Conservation (phyloP, 2,113 vertebrate genomes). For the Corythaixoides concolor region DNA sequence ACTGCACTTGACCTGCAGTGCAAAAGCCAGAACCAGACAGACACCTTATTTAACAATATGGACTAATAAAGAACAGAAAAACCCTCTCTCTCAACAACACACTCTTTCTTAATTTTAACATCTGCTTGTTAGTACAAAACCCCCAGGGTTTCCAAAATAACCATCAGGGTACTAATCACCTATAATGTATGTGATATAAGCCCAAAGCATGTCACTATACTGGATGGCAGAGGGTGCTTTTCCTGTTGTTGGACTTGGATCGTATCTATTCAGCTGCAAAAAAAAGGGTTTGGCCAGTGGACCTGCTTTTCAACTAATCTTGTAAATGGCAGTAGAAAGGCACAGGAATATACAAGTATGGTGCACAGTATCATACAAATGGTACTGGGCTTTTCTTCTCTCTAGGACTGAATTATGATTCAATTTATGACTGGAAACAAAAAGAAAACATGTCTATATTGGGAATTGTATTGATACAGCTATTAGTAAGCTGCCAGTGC, state of each 20-base stretch:
- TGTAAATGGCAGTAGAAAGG: neutral
- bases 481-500: neutral
- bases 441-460: neutral
- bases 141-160: neutral
- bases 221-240: neutral
- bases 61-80: neutral
- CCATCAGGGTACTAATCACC: neutral
- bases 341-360: neutral
- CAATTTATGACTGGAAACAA: conserved; percentile 1
- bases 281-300: neutral
- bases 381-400: neutral
- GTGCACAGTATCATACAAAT: neutral
- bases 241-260: neutral
- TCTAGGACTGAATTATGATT: neutral
- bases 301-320: neutral
- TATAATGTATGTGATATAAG: neutral
- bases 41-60: neutral
- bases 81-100: neutral
- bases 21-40: neutral
- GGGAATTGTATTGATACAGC: conserved; percentile 2
- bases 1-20: neutral
- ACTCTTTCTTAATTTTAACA: neutral
- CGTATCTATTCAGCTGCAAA: neutral
- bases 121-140: neutral
- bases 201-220: neutral